A percentile compares a stretch with the other conserved stretches of the same genome.
Evolutionary conservation across 2,888 invertebrate genomes (phyloP).

Genomic region (Pycnomerus fuliginosus): DNA sequence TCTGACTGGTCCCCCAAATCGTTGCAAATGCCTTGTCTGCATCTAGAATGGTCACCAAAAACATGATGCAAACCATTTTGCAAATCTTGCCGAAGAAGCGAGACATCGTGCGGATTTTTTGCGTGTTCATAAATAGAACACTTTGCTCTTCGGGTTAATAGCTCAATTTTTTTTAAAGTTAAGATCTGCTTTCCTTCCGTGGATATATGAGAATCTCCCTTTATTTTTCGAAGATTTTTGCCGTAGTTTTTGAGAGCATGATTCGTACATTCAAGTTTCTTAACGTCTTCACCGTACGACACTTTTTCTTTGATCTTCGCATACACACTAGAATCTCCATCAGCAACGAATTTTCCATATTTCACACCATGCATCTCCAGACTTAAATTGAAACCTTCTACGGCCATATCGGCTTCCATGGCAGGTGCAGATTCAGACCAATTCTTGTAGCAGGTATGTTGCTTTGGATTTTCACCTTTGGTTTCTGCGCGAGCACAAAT

Average conservation of each 20-base stretch:
- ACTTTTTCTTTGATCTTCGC: constrained; percentile 25
- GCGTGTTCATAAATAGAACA: constrained; percentile 29
- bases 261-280: constrained; percentile 30
- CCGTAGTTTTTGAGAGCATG: constrained; percentile 31
- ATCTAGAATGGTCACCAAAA: constrained; percentile 1
- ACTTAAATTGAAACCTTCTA: constrained; percentile 28
- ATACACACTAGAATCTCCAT: constrained; percentile 29
- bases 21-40: background rate
- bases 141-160: constrained; percentile 18
- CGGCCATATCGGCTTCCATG: constrained; percentile 29
- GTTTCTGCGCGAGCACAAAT: constrained; percentile 24
- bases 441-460: constrained; percentile 27
- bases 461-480: constrained; percentile 2
- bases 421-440: constrained; percentile 27
- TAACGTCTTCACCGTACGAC: constrained; percentile 26
- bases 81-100: constrained; percentile 11
- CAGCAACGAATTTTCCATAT: constrained; percentile 25
- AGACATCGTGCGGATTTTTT: constrained; percentile 6
- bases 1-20: background rate
- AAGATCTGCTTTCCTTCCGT: constrained; percentile 20
- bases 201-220: constrained; percentile 23
- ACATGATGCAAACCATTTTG: constrained; percentile 8
- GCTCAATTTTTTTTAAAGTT: background rate
- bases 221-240: constrained; percentile 22
- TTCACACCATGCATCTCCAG: constrained; percentile 20